Evolutionary conservation across 2,888 invertebrate species (phyloP).

Genomic region (Pachydiplax longipennis): DNA sequence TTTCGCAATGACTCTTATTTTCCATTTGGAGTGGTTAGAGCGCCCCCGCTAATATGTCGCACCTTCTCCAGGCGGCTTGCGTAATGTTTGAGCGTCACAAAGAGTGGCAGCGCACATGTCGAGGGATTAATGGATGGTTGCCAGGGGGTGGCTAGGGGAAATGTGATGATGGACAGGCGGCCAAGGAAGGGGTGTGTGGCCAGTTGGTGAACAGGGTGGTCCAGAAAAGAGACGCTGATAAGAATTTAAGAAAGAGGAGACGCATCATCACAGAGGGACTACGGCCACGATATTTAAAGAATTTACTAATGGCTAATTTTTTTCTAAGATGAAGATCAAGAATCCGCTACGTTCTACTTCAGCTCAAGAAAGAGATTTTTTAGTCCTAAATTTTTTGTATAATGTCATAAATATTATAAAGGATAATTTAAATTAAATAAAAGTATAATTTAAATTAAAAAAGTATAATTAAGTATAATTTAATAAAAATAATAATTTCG

Average conservation of each 20-base stretch:
- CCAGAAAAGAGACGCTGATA: constrained; percentile 2
- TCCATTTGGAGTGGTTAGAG: not conserved
- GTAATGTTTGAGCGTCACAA: constrained; percentile 41
- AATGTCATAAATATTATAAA: no score
- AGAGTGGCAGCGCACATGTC: constrained; percentile 34
- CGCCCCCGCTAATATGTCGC: not conserved
- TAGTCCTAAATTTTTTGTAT: no score
- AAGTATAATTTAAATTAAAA: no score
- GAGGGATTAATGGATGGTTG: constrained; percentile 34
- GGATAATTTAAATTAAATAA: no score
- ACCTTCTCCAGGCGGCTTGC: constrained; percentile 15
- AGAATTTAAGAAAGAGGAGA: not conserved
- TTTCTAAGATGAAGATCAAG: no score
- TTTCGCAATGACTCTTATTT: not conserved
- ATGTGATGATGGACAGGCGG: constrained; percentile 28
- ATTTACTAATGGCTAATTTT: no score
- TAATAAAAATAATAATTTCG: no score
- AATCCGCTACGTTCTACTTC: no score
- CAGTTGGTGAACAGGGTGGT: not conserved
- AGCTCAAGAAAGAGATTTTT: no score
- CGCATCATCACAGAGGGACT: no score
- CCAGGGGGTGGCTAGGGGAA: not conserved
- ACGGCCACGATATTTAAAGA: no score
- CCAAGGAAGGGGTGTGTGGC: not conserved
- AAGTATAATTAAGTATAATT: no score